Base-by-base conservation (phyloP, 2,797 vertebrate genomes). In the Spinus pinus region DNA sequence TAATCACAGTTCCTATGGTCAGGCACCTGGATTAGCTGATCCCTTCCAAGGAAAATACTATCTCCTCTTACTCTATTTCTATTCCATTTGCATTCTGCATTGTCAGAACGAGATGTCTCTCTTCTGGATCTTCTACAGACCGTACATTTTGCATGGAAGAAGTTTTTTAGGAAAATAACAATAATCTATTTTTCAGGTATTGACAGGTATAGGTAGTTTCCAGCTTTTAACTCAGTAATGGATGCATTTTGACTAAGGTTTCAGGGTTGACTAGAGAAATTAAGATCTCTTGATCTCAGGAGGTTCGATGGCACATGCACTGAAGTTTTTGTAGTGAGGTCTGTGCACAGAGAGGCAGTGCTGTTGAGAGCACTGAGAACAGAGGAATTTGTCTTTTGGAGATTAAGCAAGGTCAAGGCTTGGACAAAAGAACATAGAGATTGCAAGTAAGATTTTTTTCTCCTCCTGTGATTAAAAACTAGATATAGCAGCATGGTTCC, bases 401-500 rank as follows among this genome's bases (percentile, higher is more conserved):
- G 30, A 84, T 61, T 58, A 75, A 81, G 61, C 23, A 84, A 72
- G 49, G 35, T 9, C 23, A 83, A 78, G 27, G 16, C 20, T 74
- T 81, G 67, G 28, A 53, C 2, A 12, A 61, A 88, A 44, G 28
- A 79, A n/a, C 16, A 47, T 0, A 41, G 11, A 0, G 1, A 54
- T 79, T 31, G 31, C 4, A 2, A 28, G 15, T 7, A 4, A 14
- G 50, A 33, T 18, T 77, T 16, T 20, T 73, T 74, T 58, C 53
- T 25, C 24, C 33, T 62, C 12, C 5, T 33, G 24, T n/a, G 42
- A 84, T 54, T 57, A 70, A 69, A 86, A 65, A 17, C n/a, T 20
- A 65, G 41, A 54, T 33, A 28, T 13, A 69, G 24, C 4, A 53
- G 23, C 12, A 47, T 9, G 73, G 19, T 2, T 95, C 46, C 77